phyloP scores from a whole-genome alignment of 1,140 invertebrate genomes.

The Apis laboriosa region DNA sequence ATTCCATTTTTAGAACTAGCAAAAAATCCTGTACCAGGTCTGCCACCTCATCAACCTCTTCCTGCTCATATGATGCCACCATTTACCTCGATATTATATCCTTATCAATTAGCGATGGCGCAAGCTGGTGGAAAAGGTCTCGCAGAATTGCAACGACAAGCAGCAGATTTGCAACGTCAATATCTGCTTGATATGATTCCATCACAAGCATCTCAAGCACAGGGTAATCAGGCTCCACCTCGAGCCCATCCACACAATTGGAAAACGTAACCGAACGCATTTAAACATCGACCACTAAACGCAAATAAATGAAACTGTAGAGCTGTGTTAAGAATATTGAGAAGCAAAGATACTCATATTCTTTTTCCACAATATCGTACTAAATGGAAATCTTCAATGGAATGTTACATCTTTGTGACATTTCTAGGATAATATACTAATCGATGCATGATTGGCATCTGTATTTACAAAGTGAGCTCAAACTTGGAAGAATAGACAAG shows the following conservation, averaged over 20 bases:
- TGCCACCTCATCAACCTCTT: conserved; percentile 83
- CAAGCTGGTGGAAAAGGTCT: conserved; percentile 84
- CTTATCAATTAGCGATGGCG: conserved; percentile 92
- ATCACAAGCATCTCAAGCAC: conserved; percentile 79
- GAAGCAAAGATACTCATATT: conserved; percentile 34
- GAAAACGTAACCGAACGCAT: conserved; percentile 80
- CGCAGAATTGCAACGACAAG: conserved; percentile 88
- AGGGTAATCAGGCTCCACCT: conserved; percentile 76
- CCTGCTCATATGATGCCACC: conserved; percentile 90
- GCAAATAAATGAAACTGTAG: conserved; percentile 45
- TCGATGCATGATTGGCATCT: conserved; percentile 37
- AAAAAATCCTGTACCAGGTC: conserved; percentile 81
- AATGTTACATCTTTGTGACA: conserved; percentile 12
- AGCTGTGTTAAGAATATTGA: conserved; percentile 48
- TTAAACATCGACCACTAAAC: conserved; percentile 56
- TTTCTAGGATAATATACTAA: conserved; percentile 42
- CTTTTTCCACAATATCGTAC: conserved; percentile 36
- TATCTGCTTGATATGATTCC: conserved; percentile 98
- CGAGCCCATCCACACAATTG: conserved; percentile 80
- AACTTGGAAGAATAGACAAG: conserved; percentile 35
- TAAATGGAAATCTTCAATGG: conserved; percentile 18
- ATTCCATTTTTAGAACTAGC: conserved; percentile 75
- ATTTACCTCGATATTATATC: conserved; percentile 92
- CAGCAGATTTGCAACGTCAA: conserved; percentile 95
- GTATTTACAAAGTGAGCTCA: conserved; percentile 58